Percentiles rank a stretch among this genome's conserved stretches.
Evolutionary conservation across 2,113 vertebrate species (phyloP).

Genomic region (Mobula hypostoma): DNA sequence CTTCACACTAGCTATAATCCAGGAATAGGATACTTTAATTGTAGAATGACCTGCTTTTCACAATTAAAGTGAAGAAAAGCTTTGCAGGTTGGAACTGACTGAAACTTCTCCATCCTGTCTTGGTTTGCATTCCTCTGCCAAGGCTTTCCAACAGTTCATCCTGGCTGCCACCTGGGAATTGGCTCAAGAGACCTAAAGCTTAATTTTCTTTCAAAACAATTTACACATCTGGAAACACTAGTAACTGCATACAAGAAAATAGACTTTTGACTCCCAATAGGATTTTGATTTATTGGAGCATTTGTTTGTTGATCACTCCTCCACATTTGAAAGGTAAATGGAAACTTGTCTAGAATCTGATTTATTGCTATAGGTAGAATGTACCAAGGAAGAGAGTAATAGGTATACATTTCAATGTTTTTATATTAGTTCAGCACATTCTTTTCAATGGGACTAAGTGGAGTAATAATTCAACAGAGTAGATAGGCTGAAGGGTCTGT

Average conservation of each 20-base stretch:
- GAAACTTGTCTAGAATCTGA: not conserved
- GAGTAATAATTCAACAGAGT: too few relatives aligned
- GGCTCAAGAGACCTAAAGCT: not conserved
- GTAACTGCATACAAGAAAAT: not conserved
- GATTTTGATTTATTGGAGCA: not conserved
- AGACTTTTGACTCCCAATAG: not conserved
- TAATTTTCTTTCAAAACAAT: not conserved
- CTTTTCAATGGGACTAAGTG: too few relatives aligned
- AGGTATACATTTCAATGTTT: not conserved
- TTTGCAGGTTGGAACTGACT: not conserved
- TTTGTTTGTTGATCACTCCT: not conserved
- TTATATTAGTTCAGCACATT: too few relatives aligned
- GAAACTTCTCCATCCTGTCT: not conserved
- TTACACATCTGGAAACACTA: not conserved
- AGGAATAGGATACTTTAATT: not conserved
- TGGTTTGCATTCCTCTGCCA: not conserved
- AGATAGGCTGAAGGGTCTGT: too few relatives aligned
- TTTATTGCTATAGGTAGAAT: not conserved
- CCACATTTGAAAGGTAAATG: not conserved
- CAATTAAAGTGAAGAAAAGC: not conserved
- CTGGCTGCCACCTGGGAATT: not conserved
- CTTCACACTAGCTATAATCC: not conserved
- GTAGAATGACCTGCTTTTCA: not conserved
- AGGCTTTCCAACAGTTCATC: not conserved
- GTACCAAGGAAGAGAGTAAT: not conserved